phyloP scores from a whole-genome alignment of 2,888 invertebrate species.

The Altica lythri region DNA sequence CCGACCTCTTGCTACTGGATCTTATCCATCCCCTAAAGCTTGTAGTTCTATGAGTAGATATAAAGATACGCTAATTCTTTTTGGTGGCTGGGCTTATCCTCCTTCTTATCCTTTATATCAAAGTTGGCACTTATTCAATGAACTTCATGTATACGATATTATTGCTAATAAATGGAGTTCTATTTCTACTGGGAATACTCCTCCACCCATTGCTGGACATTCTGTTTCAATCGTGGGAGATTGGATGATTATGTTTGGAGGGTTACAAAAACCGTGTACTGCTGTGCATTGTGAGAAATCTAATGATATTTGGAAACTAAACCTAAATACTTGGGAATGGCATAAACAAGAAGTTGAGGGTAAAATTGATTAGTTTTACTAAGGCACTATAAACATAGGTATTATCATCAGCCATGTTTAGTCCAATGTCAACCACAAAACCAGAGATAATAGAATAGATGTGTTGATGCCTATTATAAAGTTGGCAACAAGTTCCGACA shows the following conservation, averaged over 20 bases:
- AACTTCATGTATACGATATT: conserved; percentile 87
- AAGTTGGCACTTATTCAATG: conserved; percentile 87
- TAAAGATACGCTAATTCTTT: conserved; percentile 69
- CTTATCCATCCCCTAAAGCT: conserved; percentile 95
- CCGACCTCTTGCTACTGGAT: conserved; percentile 79
- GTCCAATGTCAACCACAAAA: no score
- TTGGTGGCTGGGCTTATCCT: conserved; percentile 96
- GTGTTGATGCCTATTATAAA: no score
- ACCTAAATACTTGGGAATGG: conserved; percentile 79
- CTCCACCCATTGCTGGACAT: conserved; percentile 89
- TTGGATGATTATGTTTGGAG: conserved; percentile 79
- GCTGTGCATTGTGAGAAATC: conserved; percentile 60
- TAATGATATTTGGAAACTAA: conserved; percentile 89
- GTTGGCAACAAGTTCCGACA: no score
- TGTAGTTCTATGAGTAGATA: conserved; percentile 91
- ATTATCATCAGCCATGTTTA: no score
- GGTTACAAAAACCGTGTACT: conserved; percentile 52
- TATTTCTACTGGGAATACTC: conserved; percentile 65
- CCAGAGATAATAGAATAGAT: no score
- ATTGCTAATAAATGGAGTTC: conserved; percentile 78
- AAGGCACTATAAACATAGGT: no score
- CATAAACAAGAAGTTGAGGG: conserved; percentile 68
- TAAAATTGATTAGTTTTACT: conserved; percentile 21
- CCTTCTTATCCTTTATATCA: conserved; percentile 83
- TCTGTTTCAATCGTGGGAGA: conserved; percentile 84